phyloP scores from a whole-genome alignment of 2,797 vertebrate genomes.

The Rhinatrema bivittatum region DNA sequence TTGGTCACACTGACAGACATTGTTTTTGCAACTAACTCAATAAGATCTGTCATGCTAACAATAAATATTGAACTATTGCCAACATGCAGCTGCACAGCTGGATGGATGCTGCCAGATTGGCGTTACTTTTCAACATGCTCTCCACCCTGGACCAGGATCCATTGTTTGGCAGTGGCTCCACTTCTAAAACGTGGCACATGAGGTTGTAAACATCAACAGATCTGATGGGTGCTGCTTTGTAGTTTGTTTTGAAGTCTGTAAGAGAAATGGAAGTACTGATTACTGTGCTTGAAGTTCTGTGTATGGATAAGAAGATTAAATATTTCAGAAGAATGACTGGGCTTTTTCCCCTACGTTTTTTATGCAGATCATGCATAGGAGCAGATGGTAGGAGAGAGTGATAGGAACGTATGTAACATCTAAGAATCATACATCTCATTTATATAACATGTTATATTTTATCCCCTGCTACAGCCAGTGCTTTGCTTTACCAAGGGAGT shows the following conservation, averaged over 20 bases:
- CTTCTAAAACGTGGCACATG: conserved; percentile 72
- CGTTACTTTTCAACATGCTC: conserved; percentile 59
- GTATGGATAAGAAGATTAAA: too few species aligned
- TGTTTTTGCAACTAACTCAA: conserved; percentile 13
- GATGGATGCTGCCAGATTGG: background rate
- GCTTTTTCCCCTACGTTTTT: too few species aligned
- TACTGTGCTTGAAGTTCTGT: too few species aligned
- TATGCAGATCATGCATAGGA: too few species aligned
- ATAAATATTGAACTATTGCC: conserved; percentile 30
- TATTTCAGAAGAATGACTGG: too few species aligned
- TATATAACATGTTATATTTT: too few species aligned
- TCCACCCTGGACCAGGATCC: conserved; percentile 87
- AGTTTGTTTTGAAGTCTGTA: conserved; percentile 81
- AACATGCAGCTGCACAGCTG: conserved; percentile 13
- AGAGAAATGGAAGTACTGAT: conserved; percentile 10
- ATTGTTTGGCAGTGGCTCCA: conserved; percentile 82
- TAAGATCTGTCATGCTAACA: conserved; percentile 17
- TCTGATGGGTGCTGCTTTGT: conserved; percentile 70
- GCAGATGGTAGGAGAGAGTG: too few species aligned
- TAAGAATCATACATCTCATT: too few species aligned
- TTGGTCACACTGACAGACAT: conserved; percentile 15
- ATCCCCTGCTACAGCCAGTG: too few species aligned
- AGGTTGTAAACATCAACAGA: conserved; percentile 86
- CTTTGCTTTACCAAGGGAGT: too few species aligned
- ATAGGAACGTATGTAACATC: too few species aligned